Conservation (phyloP, 2,888 invertebrate genomes). For the Orthonychiurus folsomi region DNA sequence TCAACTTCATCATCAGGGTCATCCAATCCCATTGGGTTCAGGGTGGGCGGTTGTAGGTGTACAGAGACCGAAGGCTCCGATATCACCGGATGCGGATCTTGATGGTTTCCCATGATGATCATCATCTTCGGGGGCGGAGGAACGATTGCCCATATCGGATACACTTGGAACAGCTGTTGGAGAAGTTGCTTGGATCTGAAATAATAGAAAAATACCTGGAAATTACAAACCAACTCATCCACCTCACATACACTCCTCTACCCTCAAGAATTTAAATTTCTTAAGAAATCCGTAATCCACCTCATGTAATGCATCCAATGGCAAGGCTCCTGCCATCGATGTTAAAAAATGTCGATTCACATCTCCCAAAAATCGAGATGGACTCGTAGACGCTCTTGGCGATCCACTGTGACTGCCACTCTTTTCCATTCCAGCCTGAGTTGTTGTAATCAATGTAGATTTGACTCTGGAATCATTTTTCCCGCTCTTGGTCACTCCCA, state of each 20-base stretch:
- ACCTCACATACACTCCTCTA: too few relatives aligned
- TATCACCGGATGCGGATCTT: conserved; percentile 29
- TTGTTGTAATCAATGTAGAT: neutral
- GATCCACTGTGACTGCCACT: too few relatives aligned
- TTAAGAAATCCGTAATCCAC: too few relatives aligned
- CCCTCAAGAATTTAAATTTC: too few relatives aligned
- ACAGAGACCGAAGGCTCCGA: conserved; percentile 23
- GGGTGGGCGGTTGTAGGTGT: neutral
- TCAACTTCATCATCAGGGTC: conserved; percentile 76
- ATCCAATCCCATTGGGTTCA: conserved; percentile 42
- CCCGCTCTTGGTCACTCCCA: neutral
- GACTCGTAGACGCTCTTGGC: neutral
- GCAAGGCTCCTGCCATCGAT: conserved; percentile 20
- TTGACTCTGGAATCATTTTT: neutral
- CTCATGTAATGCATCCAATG: neutral
- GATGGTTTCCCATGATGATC: conserved; percentile 41
- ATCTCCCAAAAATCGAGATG: conserved; percentile 14
- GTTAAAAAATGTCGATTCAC: conserved; percentile 28
- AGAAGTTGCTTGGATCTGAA: conserved; percentile 44
- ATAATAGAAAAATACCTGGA: neutral
- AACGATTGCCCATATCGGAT: conserved; percentile 51
- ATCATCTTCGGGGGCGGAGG: conserved; percentile 44
- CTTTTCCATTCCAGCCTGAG: neutral
- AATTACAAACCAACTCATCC: too few relatives aligned
- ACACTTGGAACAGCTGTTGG: conserved; percentile 30